Conservation (phyloP, 2,797 vertebrate species). For the Clarias pachynema region DNA sequence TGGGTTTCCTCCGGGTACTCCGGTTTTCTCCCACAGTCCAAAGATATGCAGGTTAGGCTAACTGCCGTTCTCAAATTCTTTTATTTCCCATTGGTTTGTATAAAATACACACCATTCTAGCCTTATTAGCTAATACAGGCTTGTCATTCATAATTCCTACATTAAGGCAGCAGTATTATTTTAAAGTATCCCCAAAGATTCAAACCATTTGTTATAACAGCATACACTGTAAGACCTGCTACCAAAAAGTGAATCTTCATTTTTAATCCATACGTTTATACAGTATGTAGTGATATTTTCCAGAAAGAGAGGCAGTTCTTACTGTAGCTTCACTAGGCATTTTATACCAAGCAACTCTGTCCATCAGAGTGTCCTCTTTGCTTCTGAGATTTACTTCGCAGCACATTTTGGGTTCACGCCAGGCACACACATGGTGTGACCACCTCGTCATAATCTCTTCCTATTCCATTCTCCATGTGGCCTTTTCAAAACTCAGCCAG, state of each 20-base stretch:
- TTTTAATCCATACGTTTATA: neutral
- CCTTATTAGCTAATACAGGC: neutral
- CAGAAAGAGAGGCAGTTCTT: neutral
- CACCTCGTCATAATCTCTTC: conserved; percentile 35
- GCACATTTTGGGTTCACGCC: conserved; percentile 24
- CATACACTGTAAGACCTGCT: too few relatives aligned
- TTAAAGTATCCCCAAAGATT: neutral
- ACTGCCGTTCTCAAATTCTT: neutral
- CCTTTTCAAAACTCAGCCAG: conserved; percentile 24
- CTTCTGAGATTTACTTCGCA: neutral
- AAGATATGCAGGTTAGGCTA: too few relatives aligned
- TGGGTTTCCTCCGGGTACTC: too few relatives aligned
- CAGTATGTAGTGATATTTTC: neutral
- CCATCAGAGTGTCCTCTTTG: neutral
- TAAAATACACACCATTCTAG: neutral
- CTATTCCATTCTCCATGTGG: neutral
- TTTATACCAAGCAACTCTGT: neutral
- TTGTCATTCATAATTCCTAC: neutral
- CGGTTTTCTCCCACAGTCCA: too few relatives aligned
- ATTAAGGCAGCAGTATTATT: neutral
- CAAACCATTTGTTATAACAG: neutral
- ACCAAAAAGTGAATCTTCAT: neutral
- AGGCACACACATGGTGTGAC: conserved; percentile 10
- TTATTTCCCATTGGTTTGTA: neutral
- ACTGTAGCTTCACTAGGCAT: neutral